Evolutionary conservation across 2,888 invertebrate genomes (phyloP), one percentile per base, ranked within the genome.

Genomic region (Amiota minor): DNA sequence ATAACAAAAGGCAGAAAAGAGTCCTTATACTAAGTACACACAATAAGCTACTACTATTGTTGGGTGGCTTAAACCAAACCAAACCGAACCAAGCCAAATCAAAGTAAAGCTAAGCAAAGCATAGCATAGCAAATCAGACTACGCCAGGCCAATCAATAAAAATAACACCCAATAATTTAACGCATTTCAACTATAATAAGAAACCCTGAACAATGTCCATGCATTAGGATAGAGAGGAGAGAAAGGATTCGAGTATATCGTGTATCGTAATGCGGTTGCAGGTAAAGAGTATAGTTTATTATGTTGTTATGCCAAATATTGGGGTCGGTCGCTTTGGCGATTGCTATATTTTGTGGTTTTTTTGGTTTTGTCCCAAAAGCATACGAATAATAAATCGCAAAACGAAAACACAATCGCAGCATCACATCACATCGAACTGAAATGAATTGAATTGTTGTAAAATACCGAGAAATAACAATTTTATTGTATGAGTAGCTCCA

Each of bases 341-440:
- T 53, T 16, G 82, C 81, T 84, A 81, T 77, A 78, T 79, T 85
- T 74, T 82, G 83, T 71, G 84, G 85, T 71, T 74, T 50, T 71
- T 45, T 8, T 53, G 71, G 72, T 16, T 68, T 16, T 18, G 61
- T 76, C 85, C 83, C 84, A 85, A 85, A 84, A 84, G 83, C 84
- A 83, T 85, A 84, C 86, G 83, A 83, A 83, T 82, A 83, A 85
- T 85, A 83, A 83, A 83, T 85, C 83, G 83, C 84, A 84, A 82
- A 82, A 83, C 53, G 53, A 14, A 53, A 69, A 18, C 50, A 69
- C 14, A 53, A 69, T 53, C 35, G 35, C 35, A 35, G 35, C 35
- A 4, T 35, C 35, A 35, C 35, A 35, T 6, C 35, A n/a, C n/a
- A n/a, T n/a, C n/a, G n/a, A n/a, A n/a, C n/a, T n/a, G 35, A 35